Percentiles rank a stretch among this genome's conserved stretches.
These are phyloP conservation scores for Calliopsis andreniformis DNA, from an alignment of 1,140 invertebrate species.

Conservation along the genomic window DNA sequence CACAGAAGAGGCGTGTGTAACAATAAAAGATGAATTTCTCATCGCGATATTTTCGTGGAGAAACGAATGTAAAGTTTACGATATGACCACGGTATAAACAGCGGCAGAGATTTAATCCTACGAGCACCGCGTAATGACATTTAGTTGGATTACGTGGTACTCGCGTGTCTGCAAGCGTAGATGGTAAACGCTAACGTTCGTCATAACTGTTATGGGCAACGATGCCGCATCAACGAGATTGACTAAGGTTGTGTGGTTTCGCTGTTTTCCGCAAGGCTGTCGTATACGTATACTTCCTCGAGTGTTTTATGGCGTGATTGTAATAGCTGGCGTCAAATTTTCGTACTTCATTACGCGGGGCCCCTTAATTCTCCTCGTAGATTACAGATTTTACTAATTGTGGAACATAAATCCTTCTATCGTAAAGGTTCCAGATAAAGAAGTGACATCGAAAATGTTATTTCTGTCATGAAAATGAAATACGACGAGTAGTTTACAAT, in stretches of 20 bases:
- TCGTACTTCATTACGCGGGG: too few relatives aligned
- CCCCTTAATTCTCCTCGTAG: too few relatives aligned
- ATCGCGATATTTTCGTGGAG: slow-evolving; percentile 28
- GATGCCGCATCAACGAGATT: slow-evolving; percentile 55
- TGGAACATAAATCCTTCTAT: too few relatives aligned
- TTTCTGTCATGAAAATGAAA: too few relatives aligned
- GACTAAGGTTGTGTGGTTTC: slow-evolving; percentile 55
- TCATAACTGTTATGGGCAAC: slow-evolving; percentile 61
- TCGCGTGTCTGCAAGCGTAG: slow-evolving; percentile 49
- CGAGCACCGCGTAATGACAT: slow-evolving; percentile 57
- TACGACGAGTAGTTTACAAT: too few relatives aligned
- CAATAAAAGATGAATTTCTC: background rate
- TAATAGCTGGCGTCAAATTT: too few relatives aligned
- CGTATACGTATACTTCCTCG: background rate
- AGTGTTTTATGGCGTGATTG: too few relatives aligned
- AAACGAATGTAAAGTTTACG: slow-evolving; percentile 56
- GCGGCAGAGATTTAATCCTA: slow-evolving; percentile 61
- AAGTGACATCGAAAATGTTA: too few relatives aligned
- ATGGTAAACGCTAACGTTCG: slow-evolving; percentile 62
- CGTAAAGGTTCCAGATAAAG: too few relatives aligned
- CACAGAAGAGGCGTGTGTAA: background rate
- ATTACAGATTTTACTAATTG: too few relatives aligned
- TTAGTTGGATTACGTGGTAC: slow-evolving; percentile 58
- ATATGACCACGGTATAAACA: slow-evolving; percentile 41
- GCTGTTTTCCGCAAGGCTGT: slow-evolving; percentile 41